phyloP scores from a whole-genome alignment of 2,797 vertebrate species.

The Pipistrellus pygmaeus region DNA sequence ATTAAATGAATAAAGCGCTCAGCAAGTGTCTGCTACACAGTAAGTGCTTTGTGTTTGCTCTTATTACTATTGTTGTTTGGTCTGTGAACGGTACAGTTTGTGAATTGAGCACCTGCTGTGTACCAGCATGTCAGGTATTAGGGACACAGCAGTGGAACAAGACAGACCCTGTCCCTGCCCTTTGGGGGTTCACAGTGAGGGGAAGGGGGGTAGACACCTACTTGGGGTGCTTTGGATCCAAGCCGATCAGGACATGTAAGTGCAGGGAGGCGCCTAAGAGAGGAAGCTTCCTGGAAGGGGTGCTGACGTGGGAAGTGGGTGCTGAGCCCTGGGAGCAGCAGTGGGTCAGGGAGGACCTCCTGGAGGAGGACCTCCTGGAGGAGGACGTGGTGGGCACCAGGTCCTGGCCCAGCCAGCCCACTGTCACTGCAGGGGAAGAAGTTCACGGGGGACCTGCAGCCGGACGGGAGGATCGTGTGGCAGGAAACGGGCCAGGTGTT shows the following conservation, averaged over 20 bases:
- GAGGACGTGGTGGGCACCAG: not conserved
- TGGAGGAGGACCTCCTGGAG: not conserved
- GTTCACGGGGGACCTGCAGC: slow-evolving; percentile 95
- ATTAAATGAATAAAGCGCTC: not conserved
- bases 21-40: not conserved
- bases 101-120: not conserved
- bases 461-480: slow-evolving; percentile 97
- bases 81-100: not conserved
- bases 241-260: not conserved
- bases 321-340: not conserved
- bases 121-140: not conserved
- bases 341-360: not conserved
- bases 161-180: not conserved
- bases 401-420: not conserved
- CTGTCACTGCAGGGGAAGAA: slow-evolving; percentile 92
- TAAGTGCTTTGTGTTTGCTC: not conserved
- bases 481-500: slow-evolving; percentile 97
- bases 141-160: not conserved
- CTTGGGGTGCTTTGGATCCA: not conserved
- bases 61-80: not conserved
- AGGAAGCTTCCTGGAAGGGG: not conserved
- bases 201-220: not conserved
- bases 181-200: not conserved
- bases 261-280: no score
- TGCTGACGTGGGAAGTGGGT: not conserved